Percentiles rank a stretch among this genome's conserved stretches.
These are phyloP conservation scores for Sminthurides aquaticus DNA, from an alignment of 2,888 invertebrate genomes.

Conservation along the genomic window DNA sequence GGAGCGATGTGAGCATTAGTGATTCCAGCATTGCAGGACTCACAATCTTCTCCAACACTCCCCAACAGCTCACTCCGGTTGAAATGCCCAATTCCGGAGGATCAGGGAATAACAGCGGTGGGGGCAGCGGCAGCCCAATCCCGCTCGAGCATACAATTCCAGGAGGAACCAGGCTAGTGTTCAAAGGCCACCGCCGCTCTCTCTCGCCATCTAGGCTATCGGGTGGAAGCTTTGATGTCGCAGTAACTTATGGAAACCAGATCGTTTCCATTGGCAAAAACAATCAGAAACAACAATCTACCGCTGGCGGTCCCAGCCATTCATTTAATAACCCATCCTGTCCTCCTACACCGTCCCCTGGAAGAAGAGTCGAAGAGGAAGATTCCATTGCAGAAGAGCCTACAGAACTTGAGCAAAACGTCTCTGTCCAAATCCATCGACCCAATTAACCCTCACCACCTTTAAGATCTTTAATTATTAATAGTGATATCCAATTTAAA, in stretches of 20 bases:
- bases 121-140: background rate
- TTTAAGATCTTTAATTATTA: background rate
- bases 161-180: background rate
- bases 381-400: background rate
- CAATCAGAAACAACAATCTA: conserved; percentile 7
- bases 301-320: conserved; percentile 23
- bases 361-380: background rate
- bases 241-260: conserved; percentile 42
- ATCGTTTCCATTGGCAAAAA: conserved; percentile 7
- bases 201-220: conserved; percentile 41
- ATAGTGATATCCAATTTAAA: background rate
- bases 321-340: conserved; percentile 34
- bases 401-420: too few species aligned
- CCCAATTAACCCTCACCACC: background rate
- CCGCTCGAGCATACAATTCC: background rate
- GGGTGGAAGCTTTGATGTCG: conserved; percentile 42
- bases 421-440: background rate
- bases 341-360: conserved; percentile 40
- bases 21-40: background rate
- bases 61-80: conserved; percentile 1
- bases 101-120: background rate
- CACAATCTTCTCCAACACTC: background rate
- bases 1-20: conserved; percentile 2
- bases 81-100: background rate
- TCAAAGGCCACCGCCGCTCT: conserved; percentile 22